A percentile compares a stretch with the other conserved stretches of the same genome.
Conservation (phyloP, 37 sponge, comb jelly and placozoan genomes). For the Crambe crambe region DNA sequence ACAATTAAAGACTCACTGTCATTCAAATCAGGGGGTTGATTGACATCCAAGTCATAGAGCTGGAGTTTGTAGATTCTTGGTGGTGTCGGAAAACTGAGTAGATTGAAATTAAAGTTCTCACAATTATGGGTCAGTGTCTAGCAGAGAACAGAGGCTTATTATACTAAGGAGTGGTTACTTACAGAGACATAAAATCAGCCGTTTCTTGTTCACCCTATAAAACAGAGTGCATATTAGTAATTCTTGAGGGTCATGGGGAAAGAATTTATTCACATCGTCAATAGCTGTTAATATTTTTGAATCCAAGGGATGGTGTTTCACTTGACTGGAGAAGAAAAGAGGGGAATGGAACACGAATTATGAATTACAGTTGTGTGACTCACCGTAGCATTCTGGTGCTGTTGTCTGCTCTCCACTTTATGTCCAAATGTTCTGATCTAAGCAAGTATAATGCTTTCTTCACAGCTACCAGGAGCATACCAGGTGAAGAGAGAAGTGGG, state of each 20-base stretch:
- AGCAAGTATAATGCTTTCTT: constrained; percentile 18
- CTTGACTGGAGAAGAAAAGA: constrained; percentile 1
- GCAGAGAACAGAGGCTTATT: no score
- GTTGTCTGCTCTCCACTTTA: neutral
- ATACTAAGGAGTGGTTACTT: no score
- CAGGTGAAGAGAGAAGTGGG: constrained; percentile 11
- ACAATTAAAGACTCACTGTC: no score
- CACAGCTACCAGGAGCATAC: constrained; percentile 21
- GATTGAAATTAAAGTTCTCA: no score
- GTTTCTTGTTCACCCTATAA: no score
- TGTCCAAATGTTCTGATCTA: neutral
- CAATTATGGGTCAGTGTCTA: no score
- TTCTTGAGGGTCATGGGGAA: no score
- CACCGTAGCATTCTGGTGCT: neutral
- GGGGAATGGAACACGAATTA: neutral
- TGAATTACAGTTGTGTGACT: neutral
- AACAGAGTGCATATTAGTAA: no score
- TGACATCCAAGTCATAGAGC: neutral
- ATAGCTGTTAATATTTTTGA: constrained; percentile 23
- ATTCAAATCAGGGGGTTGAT: constrained; percentile 23
- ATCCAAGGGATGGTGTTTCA: constrained; percentile 22
- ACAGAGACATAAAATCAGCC: no score
- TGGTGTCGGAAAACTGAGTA: no score
- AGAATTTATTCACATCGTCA: constrained; percentile 3
- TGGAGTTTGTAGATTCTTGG: constrained; percentile 25